A percentile compares a stretch with the other conserved stretches of the same genome.
Conservation (phyloP, 1,140 invertebrate genomes). For the Trichoplusia ni region DNA sequence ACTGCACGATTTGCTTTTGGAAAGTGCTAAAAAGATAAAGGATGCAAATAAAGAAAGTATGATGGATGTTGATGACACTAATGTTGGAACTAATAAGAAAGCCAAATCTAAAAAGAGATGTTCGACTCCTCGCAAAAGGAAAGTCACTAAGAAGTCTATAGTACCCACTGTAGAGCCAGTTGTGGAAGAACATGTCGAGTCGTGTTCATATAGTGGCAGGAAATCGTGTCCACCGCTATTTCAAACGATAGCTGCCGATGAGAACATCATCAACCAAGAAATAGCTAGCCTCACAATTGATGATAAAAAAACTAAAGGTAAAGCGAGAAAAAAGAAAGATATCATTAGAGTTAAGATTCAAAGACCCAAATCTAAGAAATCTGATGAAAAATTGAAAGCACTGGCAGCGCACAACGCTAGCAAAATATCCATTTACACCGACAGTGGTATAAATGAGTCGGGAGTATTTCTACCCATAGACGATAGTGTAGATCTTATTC, state of each 20-base stretch:
- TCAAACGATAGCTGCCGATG: slow-evolving; percentile 23
- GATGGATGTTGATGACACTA: slow-evolving; percentile 38
- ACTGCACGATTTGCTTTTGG: slow-evolving; percentile 57
- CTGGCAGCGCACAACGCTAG: slow-evolving; percentile 6
- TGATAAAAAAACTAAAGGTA: slow-evolving; percentile 34
- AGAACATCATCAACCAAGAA: slow-evolving; percentile 23
- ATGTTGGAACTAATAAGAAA: slow-evolving; percentile 35
- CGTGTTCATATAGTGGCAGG: slow-evolving; percentile 50
- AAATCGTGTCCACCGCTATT: slow-evolving; percentile 58
- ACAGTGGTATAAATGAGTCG: slow-evolving; percentile 57
- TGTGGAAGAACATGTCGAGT: slow-evolving; percentile 59
- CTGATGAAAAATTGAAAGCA: slow-evolving; percentile 29
- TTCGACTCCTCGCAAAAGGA: slow-evolving; percentile 68
- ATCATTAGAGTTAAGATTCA: slow-evolving; percentile 73
- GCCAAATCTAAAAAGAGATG: slow-evolving; percentile 55
- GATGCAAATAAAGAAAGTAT: slow-evolving; percentile 13
- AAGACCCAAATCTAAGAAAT: slow-evolving; percentile 49
- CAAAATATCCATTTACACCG: slow-evolving; percentile 39
- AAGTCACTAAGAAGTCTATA: slow-evolving; percentile 46
- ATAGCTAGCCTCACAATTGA: slow-evolving; percentile 22
- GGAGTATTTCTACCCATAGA: slow-evolving; percentile 43
- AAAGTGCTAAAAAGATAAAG: slow-evolving; percentile 64
- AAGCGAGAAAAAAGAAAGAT: slow-evolving; percentile 64
- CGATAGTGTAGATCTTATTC: slow-evolving; percentile 65
- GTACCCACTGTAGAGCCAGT: slow-evolving; percentile 34